A percentile compares a stretch with the other conserved stretches of the same genome.
These are phyloP conservation scores for Urocolius indicus DNA, from an alignment of 2,113 vertebrate genomes.

Conservation along the genomic window DNA sequence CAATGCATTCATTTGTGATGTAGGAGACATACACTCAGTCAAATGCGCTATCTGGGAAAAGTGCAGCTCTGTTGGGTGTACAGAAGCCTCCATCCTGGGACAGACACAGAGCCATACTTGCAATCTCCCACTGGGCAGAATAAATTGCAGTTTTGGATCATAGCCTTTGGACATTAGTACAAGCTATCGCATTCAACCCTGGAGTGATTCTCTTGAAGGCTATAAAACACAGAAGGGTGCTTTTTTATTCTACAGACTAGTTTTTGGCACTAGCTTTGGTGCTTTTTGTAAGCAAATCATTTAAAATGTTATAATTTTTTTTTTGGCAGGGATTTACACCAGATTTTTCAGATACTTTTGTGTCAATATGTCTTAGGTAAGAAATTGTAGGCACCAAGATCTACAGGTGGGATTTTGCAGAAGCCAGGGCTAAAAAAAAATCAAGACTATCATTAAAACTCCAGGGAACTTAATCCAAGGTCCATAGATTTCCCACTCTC, in stretches of 20 bases:
- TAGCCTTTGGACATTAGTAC: neutral
- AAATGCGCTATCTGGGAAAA: neutral
- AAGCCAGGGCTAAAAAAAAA: neutral
- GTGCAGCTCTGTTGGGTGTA: neutral
- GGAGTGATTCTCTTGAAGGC: neutral
- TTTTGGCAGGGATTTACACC: neutral
- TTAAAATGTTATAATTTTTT: neutral
- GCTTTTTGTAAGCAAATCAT: neutral
- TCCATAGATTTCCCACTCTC: neutral
- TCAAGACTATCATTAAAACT: neutral
- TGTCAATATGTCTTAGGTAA: neutral
- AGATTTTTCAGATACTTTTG: neutral
- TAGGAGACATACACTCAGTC: neutral
- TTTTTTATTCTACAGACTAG: neutral
- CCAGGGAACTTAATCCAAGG: constrained; percentile 23
- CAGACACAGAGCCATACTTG: neutral
- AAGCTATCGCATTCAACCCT: neutral
- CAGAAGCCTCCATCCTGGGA: neutral
- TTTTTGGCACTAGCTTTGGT: neutral
- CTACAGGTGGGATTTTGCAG: neutral
- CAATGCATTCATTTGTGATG: neutral
- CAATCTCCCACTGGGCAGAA: neutral
- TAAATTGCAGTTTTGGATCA: neutral
- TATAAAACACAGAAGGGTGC: neutral
- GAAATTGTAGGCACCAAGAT: neutral